Conservation (phyloP, 2,888 invertebrate genomes). For the Ashinkailepas kermadecensis region DNA sequence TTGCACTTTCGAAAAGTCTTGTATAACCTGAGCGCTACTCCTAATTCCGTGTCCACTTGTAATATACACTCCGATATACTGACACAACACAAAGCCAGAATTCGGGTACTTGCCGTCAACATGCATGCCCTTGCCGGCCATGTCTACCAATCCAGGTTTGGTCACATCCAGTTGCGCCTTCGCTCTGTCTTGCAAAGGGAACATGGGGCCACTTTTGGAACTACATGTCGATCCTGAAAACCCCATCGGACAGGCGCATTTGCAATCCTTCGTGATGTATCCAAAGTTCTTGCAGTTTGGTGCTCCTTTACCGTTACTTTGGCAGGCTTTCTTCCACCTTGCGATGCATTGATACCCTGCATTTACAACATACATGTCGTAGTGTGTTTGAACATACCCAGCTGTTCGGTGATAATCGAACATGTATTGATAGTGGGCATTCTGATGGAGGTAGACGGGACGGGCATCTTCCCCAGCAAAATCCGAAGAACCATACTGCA, state of each 20-base stretch:
- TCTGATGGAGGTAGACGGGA: neutral
- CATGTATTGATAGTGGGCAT: neutral
- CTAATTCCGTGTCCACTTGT: neutral
- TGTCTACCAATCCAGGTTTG: neutral
- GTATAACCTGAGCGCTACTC: neutral
- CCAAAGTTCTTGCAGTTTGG: neutral
- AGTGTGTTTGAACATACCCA: neutral
- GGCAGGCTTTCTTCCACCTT: neutral
- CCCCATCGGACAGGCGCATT: neutral
- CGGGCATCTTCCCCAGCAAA: neutral
- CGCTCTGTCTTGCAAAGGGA: neutral
- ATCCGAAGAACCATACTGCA: conserved; percentile 1
- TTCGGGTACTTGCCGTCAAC: neutral
- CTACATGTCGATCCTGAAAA: neutral
- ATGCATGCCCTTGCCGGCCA: neutral
- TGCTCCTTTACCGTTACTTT: neutral
- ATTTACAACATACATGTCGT: neutral
- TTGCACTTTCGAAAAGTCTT: neutral
- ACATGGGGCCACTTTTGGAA: neutral
- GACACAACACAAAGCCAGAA: neutral
- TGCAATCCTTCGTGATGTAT: neutral
- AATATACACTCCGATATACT: neutral
- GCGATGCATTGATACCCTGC: neutral
- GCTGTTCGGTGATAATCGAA: neutral
- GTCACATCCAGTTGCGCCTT: neutral